Evolutionary conservation across 2,797 vertebrate genomes (phyloP), one percentile per base, ranked within the genome.

Genomic region (Champsocephalus gunnari): DNA sequence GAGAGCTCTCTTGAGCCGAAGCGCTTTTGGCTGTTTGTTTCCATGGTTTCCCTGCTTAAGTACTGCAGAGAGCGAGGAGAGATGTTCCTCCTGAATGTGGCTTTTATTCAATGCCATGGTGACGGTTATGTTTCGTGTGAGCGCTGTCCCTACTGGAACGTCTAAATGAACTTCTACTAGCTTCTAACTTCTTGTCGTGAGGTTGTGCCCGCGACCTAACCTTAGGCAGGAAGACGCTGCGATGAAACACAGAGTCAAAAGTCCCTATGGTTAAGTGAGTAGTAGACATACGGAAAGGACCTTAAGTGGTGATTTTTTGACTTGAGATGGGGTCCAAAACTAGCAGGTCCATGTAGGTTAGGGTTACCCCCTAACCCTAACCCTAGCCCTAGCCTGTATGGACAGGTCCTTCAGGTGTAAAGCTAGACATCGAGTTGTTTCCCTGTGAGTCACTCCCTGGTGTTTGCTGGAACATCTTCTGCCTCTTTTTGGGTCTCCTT

Each of bases 31-130:
- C 71, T 47, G 72, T 81, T 84, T 59, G 85, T 90, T 88, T 80
- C 88, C 82, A 87, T 88, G 89, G 86, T 86, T 85, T 77, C 70
- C 50, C 62, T 77, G 24, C 14, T 84, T n/a, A 32, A 82, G 72
- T 8, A 8, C 53, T 5, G 13, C 48, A 43, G 24, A 47, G 50
- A 48, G 34, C 2, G 34, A 38, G 34, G 34, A 38, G 34, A 7
- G 34, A 38, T 38, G 1, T 38, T 66, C 55, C 61, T 73, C 71
- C 64, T 65, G 32, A 82, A 66, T 24, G 54, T 28, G 21, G 58
- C 51, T 65, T 66, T 69, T 41, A 71, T 64, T 77, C 61, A 63
- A 51, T 56, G 24, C 71, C 47, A 69, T 13, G 41, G 62, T 48
- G 64, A 32, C 74, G 12, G 47, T 47, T 12, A 57, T 66, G 56